A percentile compares a stretch with the other conserved stretches of the same genome.
Evolutionary conservation across 2,888 invertebrate genomes (phyloP).

Genomic region (Bombyx huttoni): DNA sequence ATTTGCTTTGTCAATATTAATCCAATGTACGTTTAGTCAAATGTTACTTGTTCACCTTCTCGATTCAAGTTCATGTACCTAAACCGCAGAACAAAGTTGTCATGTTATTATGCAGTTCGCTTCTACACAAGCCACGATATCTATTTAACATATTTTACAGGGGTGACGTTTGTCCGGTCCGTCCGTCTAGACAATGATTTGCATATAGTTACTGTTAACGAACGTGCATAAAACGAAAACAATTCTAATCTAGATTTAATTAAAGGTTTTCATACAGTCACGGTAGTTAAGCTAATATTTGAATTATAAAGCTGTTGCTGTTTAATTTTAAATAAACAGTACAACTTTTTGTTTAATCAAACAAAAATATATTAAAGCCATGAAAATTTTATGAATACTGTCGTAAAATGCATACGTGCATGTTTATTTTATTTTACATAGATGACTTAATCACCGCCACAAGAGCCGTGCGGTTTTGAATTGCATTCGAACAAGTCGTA

Average conservation of each 20-base stretch:
- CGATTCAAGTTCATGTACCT: constrained; percentile 61
- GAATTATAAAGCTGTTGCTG: too few relatives aligned
- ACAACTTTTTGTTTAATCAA: too few relatives aligned
- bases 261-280: too few relatives aligned
- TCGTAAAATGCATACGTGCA: not conserved
- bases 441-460: not conserved
- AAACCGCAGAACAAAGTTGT: constrained; percentile 17
- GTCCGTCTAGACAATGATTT: constrained; percentile 28
- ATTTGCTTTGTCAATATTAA: not conserved
- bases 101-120: constrained; percentile 27
- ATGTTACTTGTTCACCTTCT: constrained; percentile 27
- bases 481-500: not conserved
- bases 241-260: too few relatives aligned
- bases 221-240: not conserved
- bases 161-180: constrained; percentile 31
- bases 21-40: constrained; percentile 7
- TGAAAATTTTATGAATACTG: too few relatives aligned
- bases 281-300: too few relatives aligned
- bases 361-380: too few relatives aligned
- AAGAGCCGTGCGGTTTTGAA: not conserved
- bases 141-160: constrained; percentile 29
- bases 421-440: not conserved
- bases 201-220: constrained; percentile 35
- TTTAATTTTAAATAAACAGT: too few relatives aligned
- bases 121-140: constrained; percentile 30